Evolutionary conservation across 2,888 invertebrate genomes (phyloP).

Genomic region (Dryobotodes eremita): DNA sequence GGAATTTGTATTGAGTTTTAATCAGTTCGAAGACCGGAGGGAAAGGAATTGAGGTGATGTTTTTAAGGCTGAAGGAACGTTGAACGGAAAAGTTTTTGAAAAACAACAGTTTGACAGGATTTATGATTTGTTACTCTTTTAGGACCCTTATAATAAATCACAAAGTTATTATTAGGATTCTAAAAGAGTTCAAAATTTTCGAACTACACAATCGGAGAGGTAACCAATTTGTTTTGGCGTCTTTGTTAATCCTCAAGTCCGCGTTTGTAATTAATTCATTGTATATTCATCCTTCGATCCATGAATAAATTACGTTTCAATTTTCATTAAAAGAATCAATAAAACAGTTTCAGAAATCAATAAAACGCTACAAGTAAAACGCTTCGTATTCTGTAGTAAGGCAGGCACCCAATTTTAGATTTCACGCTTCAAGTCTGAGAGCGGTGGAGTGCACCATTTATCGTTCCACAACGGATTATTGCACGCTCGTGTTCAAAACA

Average conservation of each 20-base stretch:
- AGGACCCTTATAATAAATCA: not conserved
- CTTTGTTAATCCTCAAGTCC: not conserved
- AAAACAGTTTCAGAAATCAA: conserved; percentile 32
- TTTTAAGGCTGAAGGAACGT: not conserved
- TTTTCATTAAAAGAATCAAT: conserved; percentile 10
- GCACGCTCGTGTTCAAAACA: conserved; percentile 46
- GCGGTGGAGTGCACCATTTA: conserved; percentile 53
- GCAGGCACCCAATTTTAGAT: conserved; percentile 39
- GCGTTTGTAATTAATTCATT: not conserved
- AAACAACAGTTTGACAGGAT: not conserved
- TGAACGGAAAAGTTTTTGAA: not conserved
- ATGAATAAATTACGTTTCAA: not conserved
- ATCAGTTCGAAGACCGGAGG: conserved; percentile 45
- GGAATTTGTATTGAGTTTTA: conserved; percentile 64
- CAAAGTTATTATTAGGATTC: not conserved
- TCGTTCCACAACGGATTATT: conserved; percentile 44
- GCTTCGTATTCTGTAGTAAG: conserved; percentile 25
- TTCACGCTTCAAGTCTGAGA: conserved; percentile 26
- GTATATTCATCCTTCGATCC: not conserved
- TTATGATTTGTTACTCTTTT: conserved; percentile 7
- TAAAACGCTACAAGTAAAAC: conserved; percentile 13
- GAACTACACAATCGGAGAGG: not conserved
- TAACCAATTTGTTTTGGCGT: not conserved
- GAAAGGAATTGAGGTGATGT: conserved; percentile 1
- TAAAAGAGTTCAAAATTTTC: not conserved